phyloP scores from a whole-genome alignment of 2,113 vertebrate species.

The Hirundichthys speculiger region DNA sequence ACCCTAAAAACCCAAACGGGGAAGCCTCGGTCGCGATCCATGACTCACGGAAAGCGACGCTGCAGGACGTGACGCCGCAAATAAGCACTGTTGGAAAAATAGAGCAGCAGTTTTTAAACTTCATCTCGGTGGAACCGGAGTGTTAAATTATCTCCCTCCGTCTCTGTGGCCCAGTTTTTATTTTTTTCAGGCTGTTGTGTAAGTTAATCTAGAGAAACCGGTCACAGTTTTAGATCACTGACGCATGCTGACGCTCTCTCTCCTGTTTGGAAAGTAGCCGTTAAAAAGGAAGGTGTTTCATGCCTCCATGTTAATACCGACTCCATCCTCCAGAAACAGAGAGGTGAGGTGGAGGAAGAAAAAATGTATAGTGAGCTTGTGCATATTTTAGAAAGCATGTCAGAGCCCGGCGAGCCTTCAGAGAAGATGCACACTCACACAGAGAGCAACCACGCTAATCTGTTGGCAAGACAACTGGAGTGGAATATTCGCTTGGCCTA shows the following conservation, averaged over 20 bases:
- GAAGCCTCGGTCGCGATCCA: neutral
- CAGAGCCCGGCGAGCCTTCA: slow-evolving; percentile 34
- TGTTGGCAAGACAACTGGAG: slow-evolving; percentile 76
- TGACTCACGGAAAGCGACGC: slow-evolving; percentile 1
- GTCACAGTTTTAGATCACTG: slow-evolving; percentile 10
- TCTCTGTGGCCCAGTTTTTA: slow-evolving; percentile 32
- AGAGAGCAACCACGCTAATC: slow-evolving; percentile 63
- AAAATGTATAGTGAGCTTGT: too few species aligned
- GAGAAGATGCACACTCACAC: slow-evolving; percentile 25
- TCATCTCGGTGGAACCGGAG: slow-evolving; percentile 34
- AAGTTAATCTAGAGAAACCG: slow-evolving; percentile 7
- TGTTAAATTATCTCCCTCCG: slow-evolving; percentile 34
- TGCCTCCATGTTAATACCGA: too few species aligned
- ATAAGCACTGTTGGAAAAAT: slow-evolving; percentile 34
- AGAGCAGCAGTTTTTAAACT: slow-evolving; percentile 18
- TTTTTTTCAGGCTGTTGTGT: slow-evolving; percentile 27
- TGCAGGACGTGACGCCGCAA: slow-evolving; percentile 34
- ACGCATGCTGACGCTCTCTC: neutral
- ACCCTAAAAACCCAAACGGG: neutral
- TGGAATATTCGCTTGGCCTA: slow-evolving; percentile 75
- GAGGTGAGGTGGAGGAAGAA: neutral
- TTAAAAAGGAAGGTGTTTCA: neutral
- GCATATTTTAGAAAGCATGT: slow-evolving; percentile 13
- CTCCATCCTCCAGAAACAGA: neutral
- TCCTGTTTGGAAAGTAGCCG: neutral